Evolutionary conservation across 2,797 vertebrate species (phyloP), one percentile per base, ranked within the genome.

Genomic region (Gastrophryne carolinensis): DNA sequence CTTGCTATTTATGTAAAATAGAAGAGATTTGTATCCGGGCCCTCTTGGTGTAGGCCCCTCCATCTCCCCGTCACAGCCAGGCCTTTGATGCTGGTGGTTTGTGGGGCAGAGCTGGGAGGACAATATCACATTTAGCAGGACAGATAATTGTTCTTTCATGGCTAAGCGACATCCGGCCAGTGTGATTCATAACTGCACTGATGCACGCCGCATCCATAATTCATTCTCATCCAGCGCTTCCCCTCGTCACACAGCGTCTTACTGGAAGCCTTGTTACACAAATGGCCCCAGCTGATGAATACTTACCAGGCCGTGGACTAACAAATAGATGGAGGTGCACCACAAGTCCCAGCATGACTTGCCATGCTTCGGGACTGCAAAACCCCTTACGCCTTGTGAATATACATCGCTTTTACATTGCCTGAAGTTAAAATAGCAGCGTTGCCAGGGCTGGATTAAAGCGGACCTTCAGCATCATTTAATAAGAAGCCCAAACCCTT

Each of bases 171-270:
- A 50, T 53, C 64, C 49, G 49, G 64, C 6, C 30, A 5, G 9
- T 2, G 39, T 74, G 72, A 66, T 58, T 58, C 37, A 67, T 44
- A 26, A 47, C 62, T 26, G 19, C 15, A 19, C 10, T 39, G 53
- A 58, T 47, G 41, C 39, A 67, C 60, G 21, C 26, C 30, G 21
- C 72, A 65, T 67, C 44, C 13, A 21, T 34, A 67, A 75, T 67
- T 13, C 27, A 35, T 19, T 37, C 13, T 60, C 0, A 49, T 32
- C 29, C 44, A 13, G 5, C 1, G 63, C 29, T 13, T 3, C 32
- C 21, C 30, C 50, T 30, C 50, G 37, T 58, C 9, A 12, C 5
- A 52, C n/a, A 29, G 1, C 2, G 21, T 52, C 3, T 50, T 66
- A 66, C 63, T 13, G 44, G 63, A 66, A 66, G 27, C 39, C 7